These are phyloP conservation scores for Pseudomyrmex pallidus DNA, from an alignment of 1,140 invertebrate genomes.

Conservation along the genomic window DNA sequence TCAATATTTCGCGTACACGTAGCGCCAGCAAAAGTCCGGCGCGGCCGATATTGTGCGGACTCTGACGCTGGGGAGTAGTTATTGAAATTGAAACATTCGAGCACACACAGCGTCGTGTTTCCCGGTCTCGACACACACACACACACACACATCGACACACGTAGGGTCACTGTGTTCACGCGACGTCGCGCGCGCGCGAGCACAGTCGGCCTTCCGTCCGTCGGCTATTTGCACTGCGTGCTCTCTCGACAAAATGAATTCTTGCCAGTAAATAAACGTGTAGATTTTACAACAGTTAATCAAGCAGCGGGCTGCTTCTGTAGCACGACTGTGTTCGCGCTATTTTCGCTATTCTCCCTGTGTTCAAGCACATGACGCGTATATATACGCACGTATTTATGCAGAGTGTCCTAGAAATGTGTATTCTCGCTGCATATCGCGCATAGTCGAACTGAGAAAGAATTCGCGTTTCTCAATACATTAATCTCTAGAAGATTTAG, in stretches of 20 bases:
- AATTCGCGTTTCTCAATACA: neutral
- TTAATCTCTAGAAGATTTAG: neutral
- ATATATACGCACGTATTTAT: slow-evolving; percentile 19
- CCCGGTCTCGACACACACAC: slow-evolving; percentile 58
- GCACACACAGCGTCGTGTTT: slow-evolving; percentile 73
- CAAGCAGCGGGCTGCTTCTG: slow-evolving; percentile 71
- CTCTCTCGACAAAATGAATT: slow-evolving; percentile 74
- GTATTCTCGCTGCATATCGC: neutral
- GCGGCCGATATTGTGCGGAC: slow-evolving; percentile 75
- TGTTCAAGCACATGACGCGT: slow-evolving; percentile 40
- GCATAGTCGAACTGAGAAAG: neutral
- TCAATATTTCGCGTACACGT: slow-evolving; percentile 83
- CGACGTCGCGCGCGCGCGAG: slow-evolving; percentile 60
- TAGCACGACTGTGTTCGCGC: slow-evolving; percentile 42
- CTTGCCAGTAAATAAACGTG: slow-evolving; percentile 75
- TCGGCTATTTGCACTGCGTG: slow-evolving; percentile 71
- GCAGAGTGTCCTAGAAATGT: slow-evolving; percentile 30
- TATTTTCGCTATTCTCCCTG: slow-evolving; percentile 42
- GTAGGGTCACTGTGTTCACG: slow-evolving; percentile 63
- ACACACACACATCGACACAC: slow-evolving; percentile 20
- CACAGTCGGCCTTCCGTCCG: slow-evolving; percentile 60
- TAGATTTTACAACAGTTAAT: slow-evolving; percentile 81
- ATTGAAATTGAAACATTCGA: slow-evolving; percentile 86
- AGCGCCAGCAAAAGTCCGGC: slow-evolving; percentile 77
- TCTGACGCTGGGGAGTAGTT: slow-evolving; percentile 84